Evolutionary conservation across 2,888 invertebrate species (phyloP), one percentile per base, ranked within the genome.

Genomic region (Baccha elongata): DNA sequence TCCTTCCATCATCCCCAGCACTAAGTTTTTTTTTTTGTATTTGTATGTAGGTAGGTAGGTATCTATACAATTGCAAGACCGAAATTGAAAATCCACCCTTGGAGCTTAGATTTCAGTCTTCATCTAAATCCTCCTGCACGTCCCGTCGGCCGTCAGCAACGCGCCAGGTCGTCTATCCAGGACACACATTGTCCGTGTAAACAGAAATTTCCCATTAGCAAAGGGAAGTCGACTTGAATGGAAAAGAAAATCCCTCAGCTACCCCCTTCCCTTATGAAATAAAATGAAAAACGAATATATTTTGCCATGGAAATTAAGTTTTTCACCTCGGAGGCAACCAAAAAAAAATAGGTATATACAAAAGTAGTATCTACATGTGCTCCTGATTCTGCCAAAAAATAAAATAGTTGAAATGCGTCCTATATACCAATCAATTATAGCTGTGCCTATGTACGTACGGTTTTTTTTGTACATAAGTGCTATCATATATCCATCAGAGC

Each of bases 171-270:
- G 60, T 68, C 68, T 29, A 44, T 46, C n/a, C 11, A 46, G 48
- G 35, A 29, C 46, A 73, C 68, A 69, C 55, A 58, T 46, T 76
- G 62, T 64, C 74, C 67, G 40, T 53, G 76, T 64, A 83, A 83
- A 83, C 83, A 83, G 83, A 83, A 78, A 78, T 44, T 83, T 83
- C 72, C 83, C 83, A 83, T 83, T 83, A 83, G 83, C 78, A 78
- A 72, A 55, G 78, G 29, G 69, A 78, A 83, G 76, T 71, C 71
- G 58, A 62, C 21, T 72, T 72, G 67, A 78, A 76, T 73, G 73
- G 50, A 83, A 76, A 83, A 78, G 83, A 67, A 83, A 76, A 76
- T 83, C 76, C 81, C 44, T 72, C 64, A 48, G 44, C 71, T 64
- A 68, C 44, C 52, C 52, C 44, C 40, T 4, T 26, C 48, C 26